A percentile compares a stretch with the other conserved stretches of the same genome.
phyloP scores from a whole-genome alignment of 2,113 vertebrate genomes.

The Caranx melampygus region DNA sequence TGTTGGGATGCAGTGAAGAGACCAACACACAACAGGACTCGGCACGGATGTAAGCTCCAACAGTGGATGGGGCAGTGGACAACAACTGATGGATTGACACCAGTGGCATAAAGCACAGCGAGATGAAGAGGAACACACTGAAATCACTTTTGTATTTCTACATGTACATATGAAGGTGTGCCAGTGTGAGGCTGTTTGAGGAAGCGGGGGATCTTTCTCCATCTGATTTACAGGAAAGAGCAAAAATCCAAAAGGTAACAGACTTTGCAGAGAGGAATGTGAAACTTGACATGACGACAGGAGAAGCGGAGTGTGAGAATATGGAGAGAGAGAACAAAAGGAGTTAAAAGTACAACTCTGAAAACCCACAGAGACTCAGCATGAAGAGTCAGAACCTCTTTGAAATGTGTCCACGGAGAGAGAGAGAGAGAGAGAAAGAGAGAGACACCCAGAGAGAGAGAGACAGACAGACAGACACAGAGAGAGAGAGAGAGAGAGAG shows the following conservation, averaged over 20 bases:
- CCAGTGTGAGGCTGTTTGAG: neutral
- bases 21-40: no score
- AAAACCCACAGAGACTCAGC: neutral
- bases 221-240: neutral
- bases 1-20: no score
- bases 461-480: no score
- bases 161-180: neutral
- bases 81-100: no score
- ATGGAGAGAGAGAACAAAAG: neutral
- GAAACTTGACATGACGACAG: slow-evolving; percentile 1
- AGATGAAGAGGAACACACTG: no score
- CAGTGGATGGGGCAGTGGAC: no score
- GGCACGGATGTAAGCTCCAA: no score
- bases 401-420: neutral
- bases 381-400: slow-evolving; percentile 2
- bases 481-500: no score
- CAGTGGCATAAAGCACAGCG: no score
- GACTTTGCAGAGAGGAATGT: slow-evolving; percentile 1
- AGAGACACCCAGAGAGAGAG: no score
- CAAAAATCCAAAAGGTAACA: neutral
- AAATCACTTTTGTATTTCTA: no score
- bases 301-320: neutral
- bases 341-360: slow-evolving; percentile 9
- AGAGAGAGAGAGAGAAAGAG: no score
- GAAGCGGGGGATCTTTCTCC: neutral